A percentile compares a stretch with the other conserved stretches of the same genome.
These are phyloP conservation scores for Percopsis transmontana DNA, from an alignment of 2,113 vertebrate genomes.

Conservation along the genomic window DNA sequence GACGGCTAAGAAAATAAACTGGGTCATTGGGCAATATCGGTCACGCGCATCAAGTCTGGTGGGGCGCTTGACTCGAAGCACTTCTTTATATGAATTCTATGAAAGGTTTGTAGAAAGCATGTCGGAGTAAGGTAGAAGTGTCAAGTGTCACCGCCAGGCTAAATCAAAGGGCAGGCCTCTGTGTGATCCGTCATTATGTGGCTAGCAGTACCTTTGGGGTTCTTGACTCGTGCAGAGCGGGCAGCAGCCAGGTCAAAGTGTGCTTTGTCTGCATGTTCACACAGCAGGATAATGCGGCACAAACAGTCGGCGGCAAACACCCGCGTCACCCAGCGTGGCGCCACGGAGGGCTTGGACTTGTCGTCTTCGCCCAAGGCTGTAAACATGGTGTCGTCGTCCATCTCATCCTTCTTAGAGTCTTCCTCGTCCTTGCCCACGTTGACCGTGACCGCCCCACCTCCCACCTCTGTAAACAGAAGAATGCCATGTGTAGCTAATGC, in stretches of 20 bases:
- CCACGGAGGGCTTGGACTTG: constrained; percentile 92
- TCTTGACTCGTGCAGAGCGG: constrained; percentile 85
- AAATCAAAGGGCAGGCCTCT: not conserved
- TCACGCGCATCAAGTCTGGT: constrained; percentile 24
- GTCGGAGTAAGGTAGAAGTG: no score
- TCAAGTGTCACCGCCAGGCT: no score
- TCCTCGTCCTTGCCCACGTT: constrained; percentile 92
- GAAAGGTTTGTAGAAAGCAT: no score
- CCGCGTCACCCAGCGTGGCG: constrained; percentile 96
- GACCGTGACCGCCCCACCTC: constrained; percentile 78
- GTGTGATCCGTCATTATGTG: not conserved
- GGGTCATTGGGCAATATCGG: not conserved
- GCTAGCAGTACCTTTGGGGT: constrained; percentile 85
- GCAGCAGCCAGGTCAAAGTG: constrained; percentile 95
- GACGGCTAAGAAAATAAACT: no score
- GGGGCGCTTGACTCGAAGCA: no score
- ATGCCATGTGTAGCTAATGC: no score
- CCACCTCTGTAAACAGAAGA: constrained; percentile 80
- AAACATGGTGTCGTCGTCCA: constrained; percentile 98
- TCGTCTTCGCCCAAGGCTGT: constrained; percentile 93
- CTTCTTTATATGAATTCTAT: not conserved
- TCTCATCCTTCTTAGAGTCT: constrained; percentile 92
- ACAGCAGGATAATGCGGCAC: constrained; percentile 92
- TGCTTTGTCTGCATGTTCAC: constrained; percentile 88
- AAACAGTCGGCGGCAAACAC: constrained; percentile 97